A percentile compares a stretch with the other conserved stretches of the same genome.
These are phyloP conservation scores for Helogale parvula DNA, from an alignment of 2,113 vertebrate genomes.

Conservation along the genomic window DNA sequence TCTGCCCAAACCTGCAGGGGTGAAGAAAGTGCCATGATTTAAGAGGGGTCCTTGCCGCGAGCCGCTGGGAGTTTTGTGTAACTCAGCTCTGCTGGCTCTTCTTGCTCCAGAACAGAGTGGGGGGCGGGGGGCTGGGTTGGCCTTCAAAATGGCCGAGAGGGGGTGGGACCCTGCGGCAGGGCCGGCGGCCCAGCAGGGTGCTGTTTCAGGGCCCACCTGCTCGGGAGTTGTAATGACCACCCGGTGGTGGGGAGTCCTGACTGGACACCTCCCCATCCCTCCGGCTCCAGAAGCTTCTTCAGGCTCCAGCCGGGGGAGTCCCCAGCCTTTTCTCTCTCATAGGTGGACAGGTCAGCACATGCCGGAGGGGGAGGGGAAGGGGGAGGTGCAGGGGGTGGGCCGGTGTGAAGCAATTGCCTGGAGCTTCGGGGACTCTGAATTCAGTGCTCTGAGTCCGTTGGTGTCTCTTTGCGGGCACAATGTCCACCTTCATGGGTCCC, in stretches of 20 bases:
- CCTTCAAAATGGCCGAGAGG: background rate
- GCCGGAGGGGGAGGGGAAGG: fast-evolving
- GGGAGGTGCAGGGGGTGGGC: too few species aligned
- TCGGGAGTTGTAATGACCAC: fast-evolving
- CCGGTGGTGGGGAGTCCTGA: background rate
- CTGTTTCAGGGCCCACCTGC: background rate
- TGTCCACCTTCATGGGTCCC: background rate
- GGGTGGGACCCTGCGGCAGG: fast-evolving
- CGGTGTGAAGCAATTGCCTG: fast-evolving
- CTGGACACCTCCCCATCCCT: background rate
- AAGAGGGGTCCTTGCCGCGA: background rate
- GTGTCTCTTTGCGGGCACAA: fast-evolving
- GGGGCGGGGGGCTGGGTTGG: background rate
- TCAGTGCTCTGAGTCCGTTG: background rate
- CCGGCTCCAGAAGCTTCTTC: background rate
- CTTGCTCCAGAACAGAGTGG: fast-evolving
- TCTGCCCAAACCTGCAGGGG: background rate
- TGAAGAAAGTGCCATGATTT: background rate
- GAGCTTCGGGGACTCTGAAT: background rate
- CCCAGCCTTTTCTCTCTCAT: background rate
- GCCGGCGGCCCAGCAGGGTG: fast-evolving
- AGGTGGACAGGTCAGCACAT: fast-evolving
- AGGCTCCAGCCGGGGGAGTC: too few species aligned
- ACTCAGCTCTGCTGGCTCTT: background rate
- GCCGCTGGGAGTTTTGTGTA: fast-evolving